Conservation (phyloP, 2,113 vertebrate species). For the Leucoraja erinaceus region DNA sequence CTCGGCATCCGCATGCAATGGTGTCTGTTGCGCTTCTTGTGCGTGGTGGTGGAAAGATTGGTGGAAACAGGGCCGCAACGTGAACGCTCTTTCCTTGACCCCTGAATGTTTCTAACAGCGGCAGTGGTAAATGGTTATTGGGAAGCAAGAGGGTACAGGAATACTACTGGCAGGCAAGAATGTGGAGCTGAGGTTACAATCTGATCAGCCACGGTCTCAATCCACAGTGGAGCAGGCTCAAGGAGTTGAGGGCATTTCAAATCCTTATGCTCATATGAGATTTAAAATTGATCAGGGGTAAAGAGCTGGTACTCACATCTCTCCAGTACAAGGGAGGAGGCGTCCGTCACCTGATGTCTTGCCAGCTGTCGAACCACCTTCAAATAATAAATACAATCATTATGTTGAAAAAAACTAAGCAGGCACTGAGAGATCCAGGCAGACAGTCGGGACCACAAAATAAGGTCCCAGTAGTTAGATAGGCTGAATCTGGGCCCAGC, state of each 20-base stretch:
- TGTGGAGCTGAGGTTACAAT: too few relatives aligned
- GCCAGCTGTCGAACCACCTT: slow-evolving; percentile 73
- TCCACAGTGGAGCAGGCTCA: not conserved
- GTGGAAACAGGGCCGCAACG: too few relatives aligned
- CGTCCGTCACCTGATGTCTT: slow-evolving; percentile 61
- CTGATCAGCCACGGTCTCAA: not conserved
- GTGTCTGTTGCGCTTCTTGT: too few relatives aligned
- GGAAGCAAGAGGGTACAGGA: too few relatives aligned
- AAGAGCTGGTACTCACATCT: slow-evolving; percentile 71
- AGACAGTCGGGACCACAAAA: not conserved
- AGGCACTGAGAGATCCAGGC: not conserved
- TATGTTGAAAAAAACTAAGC: not conserved
- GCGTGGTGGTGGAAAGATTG: too few relatives aligned
- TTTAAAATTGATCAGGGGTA: not conserved
- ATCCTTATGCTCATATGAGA: too few relatives aligned
- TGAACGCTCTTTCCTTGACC: too few relatives aligned
- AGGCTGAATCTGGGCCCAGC: not conserved
- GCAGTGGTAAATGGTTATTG: too few relatives aligned
- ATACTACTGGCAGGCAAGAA: too few relatives aligned
- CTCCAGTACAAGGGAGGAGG: slow-evolving; percentile 66
- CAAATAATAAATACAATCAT: slow-evolving; percentile 34
- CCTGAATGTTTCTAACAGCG: too few relatives aligned
- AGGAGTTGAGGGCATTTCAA: not conserved
- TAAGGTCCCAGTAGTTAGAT: not conserved
- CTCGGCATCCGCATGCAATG: too few relatives aligned